A percentile compares a stretch with the other conserved stretches of the same genome.
These are phyloP conservation scores for Clarias laeviceps DNA, from an alignment of 2,797 vertebrate species.

Conservation along the genomic window DNA sequence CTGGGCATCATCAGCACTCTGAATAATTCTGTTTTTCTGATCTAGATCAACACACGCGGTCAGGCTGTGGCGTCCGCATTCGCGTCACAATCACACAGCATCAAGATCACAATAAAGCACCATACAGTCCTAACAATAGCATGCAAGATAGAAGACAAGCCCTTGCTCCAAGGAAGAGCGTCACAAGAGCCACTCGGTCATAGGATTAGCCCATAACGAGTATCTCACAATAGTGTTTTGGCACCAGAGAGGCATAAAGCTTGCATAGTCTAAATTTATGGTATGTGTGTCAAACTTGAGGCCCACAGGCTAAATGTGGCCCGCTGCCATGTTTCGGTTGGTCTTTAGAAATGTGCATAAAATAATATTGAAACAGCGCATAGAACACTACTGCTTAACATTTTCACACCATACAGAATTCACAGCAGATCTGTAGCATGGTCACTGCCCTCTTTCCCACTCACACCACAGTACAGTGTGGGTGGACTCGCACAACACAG, in stretches of 20 bases:
- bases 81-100: background rate
- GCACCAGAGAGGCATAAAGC: background rate
- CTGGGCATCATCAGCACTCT: background rate
- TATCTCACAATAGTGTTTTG: background rate
- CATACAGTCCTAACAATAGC: background rate
- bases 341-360: background rate
- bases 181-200: background rate
- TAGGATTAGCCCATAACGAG: background rate
- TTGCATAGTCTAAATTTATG: background rate
- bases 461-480: conserved; percentile 1
- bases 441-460: background rate
- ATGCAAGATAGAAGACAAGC: background rate
- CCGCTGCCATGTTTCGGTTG: background rate
- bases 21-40: background rate
- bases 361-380: background rate
- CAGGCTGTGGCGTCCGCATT: background rate
- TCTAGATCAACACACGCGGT: background rate
- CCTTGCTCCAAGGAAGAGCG: background rate
- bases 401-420: background rate
- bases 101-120: background rate
- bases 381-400: background rate
- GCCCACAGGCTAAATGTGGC: background rate
- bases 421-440: background rate
- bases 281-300: background rate
- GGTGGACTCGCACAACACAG: background rate